These are phyloP conservation scores for Argyresthia albistria DNA, from an alignment of 2,888 invertebrate species.

Conservation along the genomic window DNA sequence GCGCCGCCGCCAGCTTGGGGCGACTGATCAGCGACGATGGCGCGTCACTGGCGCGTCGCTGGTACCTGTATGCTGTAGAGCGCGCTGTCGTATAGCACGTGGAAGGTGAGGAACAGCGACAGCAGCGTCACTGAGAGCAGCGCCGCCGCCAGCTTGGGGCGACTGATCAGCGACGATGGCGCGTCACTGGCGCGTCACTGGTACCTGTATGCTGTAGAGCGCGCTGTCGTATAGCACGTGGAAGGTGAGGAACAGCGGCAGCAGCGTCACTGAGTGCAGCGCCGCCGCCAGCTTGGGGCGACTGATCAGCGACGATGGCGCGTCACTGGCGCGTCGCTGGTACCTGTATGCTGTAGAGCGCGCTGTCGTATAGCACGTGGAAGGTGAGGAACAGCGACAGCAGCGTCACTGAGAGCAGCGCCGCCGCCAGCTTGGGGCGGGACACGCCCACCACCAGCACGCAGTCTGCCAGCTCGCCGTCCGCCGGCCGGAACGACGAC, in stretches of 20 bases:
- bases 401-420: slow-evolving; percentile 84
- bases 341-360: slow-evolving; percentile 83
- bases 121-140: slow-evolving; percentile 84
- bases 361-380: slow-evolving; percentile 89
- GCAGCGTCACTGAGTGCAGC: slow-evolving; percentile 83
- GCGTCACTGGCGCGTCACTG: too few relatives aligned
- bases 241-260: slow-evolving; percentile 87
- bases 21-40: too few relatives aligned
- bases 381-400: slow-evolving; percentile 88
- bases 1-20: too few relatives aligned
- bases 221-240: slow-evolving; percentile 90
- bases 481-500: slow-evolving; percentile 86
- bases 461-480: slow-evolving; percentile 88
- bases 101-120: slow-evolving; percentile 87
- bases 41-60: too few relatives aligned
- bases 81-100: slow-evolving; percentile 88
- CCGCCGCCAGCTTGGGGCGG: slow-evolving; percentile 87
- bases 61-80: slow-evolving; percentile 83
- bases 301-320: slow-evolving; percentile 26
- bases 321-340: too few relatives aligned
- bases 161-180: slow-evolving; percentile 27
- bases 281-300: too few relatives aligned
- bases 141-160: too few relatives aligned
- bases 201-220: slow-evolving; percentile 81
- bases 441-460: slow-evolving; percentile 88